Conservation (phyloP, 2,113 vertebrate genomes). For the Seriola dumerili region DNA sequence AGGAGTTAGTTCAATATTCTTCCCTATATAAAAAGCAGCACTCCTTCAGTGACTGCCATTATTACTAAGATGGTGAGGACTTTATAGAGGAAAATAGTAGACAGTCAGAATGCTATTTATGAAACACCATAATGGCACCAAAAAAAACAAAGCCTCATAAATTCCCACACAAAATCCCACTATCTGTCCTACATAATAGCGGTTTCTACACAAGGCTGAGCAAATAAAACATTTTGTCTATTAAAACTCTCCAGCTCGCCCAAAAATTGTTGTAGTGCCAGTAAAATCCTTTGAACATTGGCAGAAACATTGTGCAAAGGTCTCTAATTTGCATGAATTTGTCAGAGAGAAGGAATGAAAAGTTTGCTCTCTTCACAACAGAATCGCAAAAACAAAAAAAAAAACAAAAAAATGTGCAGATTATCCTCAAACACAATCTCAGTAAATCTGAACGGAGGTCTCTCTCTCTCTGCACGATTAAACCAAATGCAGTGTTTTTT, state of each 20-base stretch:
- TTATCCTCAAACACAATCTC: constrained; percentile 35
- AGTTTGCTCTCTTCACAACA: constrained; percentile 18
- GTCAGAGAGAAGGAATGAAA: constrained; percentile 6
- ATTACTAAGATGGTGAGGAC: background rate
- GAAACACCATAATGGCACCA: constrained; percentile 14
- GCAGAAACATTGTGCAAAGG: constrained; percentile 6
- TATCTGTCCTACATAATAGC: constrained; percentile 15
- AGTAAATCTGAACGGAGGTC: constrained; percentile 35
- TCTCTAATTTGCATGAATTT: constrained; percentile 20
- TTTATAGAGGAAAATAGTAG: background rate
- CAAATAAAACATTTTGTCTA: constrained; percentile 32
- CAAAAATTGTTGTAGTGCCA: background rate
- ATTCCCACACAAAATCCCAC: constrained; percentile 34
- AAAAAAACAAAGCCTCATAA: constrained; percentile 39
- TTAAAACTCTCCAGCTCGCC: constrained; percentile 14
- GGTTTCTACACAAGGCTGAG: constrained; percentile 20
- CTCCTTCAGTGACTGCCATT: background rate
- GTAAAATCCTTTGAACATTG: constrained; percentile 25
- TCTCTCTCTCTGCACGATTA: constrained; percentile 33
- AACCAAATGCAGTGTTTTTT: constrained; percentile 35
- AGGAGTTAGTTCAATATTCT: background rate
- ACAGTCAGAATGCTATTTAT: constrained; percentile 16
- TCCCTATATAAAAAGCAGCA: background rate
- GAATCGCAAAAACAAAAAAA: constrained; percentile 11
- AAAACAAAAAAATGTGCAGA: constrained; percentile 2